Percentiles rank a stretch among this genome's conserved stretches.
Evolutionary conservation across 2,888 invertebrate genomes (phyloP).

Genomic region (Lomographa bimaculata): DNA sequence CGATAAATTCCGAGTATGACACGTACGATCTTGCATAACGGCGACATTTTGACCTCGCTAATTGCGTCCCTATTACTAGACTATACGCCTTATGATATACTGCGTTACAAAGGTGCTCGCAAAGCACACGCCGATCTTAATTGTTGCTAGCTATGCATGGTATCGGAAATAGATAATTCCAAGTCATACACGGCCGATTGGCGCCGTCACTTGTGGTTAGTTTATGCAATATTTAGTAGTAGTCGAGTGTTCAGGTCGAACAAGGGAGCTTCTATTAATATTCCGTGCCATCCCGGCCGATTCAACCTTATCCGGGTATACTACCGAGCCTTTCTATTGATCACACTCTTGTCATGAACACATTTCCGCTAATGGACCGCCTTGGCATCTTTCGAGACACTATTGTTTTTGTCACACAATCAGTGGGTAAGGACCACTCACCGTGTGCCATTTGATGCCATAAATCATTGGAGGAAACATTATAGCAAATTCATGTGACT

Average conservation of each 20-base stretch:
- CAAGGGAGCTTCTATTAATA: slow-evolving; percentile 68
- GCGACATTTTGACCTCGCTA: too few species aligned
- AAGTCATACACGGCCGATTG: slow-evolving; percentile 24
- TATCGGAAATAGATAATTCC: slow-evolving; percentile 17
- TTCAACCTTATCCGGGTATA: slow-evolving; percentile 56
- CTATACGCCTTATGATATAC: too few species aligned
- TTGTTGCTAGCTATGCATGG: slow-evolving; percentile 7
- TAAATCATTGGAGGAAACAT: slow-evolving; percentile 40
- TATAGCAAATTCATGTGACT: slow-evolving; percentile 29
- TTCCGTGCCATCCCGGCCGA: slow-evolving; percentile 51
- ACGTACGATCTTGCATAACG: too few species aligned
- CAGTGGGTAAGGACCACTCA: slow-evolving; percentile 49
- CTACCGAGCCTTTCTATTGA: slow-evolving; percentile 62
- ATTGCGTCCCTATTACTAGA: too few species aligned
- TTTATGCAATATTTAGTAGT: slow-evolving; percentile 56
- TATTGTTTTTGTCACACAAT: slow-evolving; percentile 68
- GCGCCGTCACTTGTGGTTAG: slow-evolving; percentile 42
- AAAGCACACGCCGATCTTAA: too few species aligned
- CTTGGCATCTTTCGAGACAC: slow-evolving; percentile 54
- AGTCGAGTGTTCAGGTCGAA: slow-evolving; percentile 49
- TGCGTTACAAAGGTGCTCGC: too few species aligned
- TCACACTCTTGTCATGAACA: slow-evolving; percentile 73
- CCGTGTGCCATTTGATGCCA: slow-evolving; percentile 44
- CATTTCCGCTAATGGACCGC: slow-evolving; percentile 71
- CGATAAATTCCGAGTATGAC: too few species aligned